phyloP scores from a whole-genome alignment of 2,113 vertebrate species.

The Leptobrachium leishanense region DNA sequence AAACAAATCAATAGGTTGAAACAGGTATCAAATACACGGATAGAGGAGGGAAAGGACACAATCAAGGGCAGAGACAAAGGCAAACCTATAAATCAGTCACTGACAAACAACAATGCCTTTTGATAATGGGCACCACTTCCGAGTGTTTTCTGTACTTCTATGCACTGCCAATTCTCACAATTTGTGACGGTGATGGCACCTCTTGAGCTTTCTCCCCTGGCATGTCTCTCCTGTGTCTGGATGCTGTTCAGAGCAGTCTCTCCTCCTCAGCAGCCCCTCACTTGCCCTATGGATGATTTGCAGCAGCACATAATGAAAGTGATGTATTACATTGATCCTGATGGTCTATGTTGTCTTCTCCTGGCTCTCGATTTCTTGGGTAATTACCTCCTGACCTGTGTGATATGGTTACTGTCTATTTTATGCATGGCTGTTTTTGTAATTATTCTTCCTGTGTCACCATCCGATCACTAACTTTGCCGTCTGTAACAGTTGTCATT shows the following conservation, averaged over 20 bases:
- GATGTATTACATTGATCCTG: neutral
- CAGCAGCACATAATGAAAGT: conserved; percentile 12
- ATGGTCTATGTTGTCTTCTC: neutral
- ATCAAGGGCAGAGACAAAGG: conserved; percentile 21
- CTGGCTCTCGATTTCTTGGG: neutral
- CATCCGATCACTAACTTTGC: neutral
- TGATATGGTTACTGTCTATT: neutral
- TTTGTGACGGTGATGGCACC: neutral
- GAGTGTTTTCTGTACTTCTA: neutral
- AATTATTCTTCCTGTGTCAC: no score
- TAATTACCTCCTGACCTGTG: neutral
- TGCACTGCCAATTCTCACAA: neutral
- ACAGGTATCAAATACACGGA: conserved; percentile 24
- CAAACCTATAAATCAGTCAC: conserved; percentile 28
- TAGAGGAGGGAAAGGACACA: conserved; percentile 27
- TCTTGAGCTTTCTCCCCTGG: neutral
- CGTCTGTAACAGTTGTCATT: neutral
- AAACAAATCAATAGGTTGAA: neutral
- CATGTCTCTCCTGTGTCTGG: neutral
- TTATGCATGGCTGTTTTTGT: no score
- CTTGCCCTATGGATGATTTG: neutral
- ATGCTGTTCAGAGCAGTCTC: neutral
- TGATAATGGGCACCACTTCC: neutral
- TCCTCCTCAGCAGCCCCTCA: neutral
- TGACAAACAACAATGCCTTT: conserved; percentile 1